Evolutionary conservation across 35 echinoderm and acorn worm genomes (phyloP), one percentile per base, ranked within the genome.

Genomic region (Ophioderma brevispina): DNA sequence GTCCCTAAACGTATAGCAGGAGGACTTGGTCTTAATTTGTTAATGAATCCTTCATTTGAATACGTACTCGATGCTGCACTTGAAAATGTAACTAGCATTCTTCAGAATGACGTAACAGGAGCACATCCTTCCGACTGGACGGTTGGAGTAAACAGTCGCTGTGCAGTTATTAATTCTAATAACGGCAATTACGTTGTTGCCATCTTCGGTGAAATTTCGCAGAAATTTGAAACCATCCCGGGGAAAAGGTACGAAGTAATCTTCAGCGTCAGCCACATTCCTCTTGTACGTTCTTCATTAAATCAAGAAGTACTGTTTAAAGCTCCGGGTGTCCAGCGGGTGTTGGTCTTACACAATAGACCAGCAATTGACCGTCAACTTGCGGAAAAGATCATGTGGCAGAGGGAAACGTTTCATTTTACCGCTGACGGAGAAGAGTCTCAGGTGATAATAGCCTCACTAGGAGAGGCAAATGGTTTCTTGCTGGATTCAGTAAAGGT

Each of bases 41-140:
- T 87, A 13, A 31, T 39, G 32, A 87, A 87, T 39, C 85, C 85
- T 33, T 88, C 86, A 78, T 88, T 88, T 49, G 86, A 88, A 81
- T n/a, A n/a, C n/a, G n/a, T n/a, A n/a, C n/a, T n/a, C n/a, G n/a
- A n/a, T n/a, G n/a, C n/a, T n/a, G n/a, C n/a, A n/a, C n/a, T n/a
- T n/a, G n/a, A n/a, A n/a, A n/a, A n/a, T n/a, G n/a, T n/a, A n/a
- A n/a, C n/a, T n/a, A n/a, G n/a, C n/a, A n/a, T n/a, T n/a, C n/a
- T n/a, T n/a, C n/a, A n/a, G n/a, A n/a, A n/a, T n/a, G n/a, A n/a
- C n/a, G n/a, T n/a, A n/a, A n/a, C n/a, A n/a, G n/a, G n/a, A n/a
- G n/a, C n/a, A n/a, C n/a, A n/a, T n/a, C n/a, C n/a, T n/a, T n/a
- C n/a, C n/a, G n/a, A n/a, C n/a, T n/a, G n/a, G n/a, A n/a, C n/a